Base-by-base conservation (phyloP, 2,888 invertebrate genomes). In the Plagodis pulveraria region DNA sequence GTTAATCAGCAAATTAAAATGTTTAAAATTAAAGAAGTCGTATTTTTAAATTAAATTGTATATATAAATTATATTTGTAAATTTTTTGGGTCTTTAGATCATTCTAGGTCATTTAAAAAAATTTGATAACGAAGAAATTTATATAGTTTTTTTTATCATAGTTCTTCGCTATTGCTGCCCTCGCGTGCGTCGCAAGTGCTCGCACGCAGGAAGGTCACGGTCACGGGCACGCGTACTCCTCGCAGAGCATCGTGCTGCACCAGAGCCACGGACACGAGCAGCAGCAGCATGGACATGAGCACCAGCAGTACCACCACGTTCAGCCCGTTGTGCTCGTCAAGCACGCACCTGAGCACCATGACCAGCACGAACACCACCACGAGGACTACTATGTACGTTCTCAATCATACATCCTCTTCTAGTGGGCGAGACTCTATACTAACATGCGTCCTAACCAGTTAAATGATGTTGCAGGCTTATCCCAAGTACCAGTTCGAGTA, bases 401-500 rank as follows among this genome's bases (percentile, higher is more conserved):
- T 35, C 40, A 49, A 5, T 12, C 11, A 42, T 42, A 11, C 11
- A 11, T 0, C 12, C 10, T 12, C 6, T 42, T 6, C 0, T 9
- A 6, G 42, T 42, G 11, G 6, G 12, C 5, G 48, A 84, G 83
- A 76, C 89, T 35, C 84, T 91, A 50, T 40, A 35, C 35, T 58
- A 10, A 54, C 36, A 5, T 48, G 12, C 41, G 8, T 40, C 45
- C 12, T 12, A 22, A 22, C 22, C 22, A 22, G 22, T 22, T 22
- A 22, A 22, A 22, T 43, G 8, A 5, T 58, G 45, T 50, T 58
- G 45, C 53, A 66, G 63, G 58, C 66, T 11, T 55, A 63, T 32
- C 66, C 66, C 33, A 89, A 89, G 74, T 91, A 92, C 74, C 83
- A 87, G 73, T 91, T 87, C 73, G 84, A 87, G 66, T 91, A 92